Evolutionary conservation across 1,140 invertebrate genomes (phyloP).

Genomic region (Orchestia grillus): DNA sequence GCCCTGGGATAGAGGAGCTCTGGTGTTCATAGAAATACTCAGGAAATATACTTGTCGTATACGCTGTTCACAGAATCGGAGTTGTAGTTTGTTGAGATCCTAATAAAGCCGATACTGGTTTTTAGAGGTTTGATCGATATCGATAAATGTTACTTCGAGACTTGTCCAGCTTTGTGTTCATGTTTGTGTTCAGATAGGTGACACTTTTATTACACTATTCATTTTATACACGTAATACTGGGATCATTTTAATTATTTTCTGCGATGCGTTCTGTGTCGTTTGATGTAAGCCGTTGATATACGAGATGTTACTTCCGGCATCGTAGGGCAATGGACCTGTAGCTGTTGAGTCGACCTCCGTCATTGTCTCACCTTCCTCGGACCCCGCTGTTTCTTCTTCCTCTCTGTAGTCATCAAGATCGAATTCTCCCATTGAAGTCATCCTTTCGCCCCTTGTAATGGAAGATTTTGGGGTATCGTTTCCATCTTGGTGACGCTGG

Average conservation of each 20-base stretch:
- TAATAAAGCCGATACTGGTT: no score
- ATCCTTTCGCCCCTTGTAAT: neutral
- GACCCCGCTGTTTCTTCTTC: neutral
- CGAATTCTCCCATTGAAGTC: neutral
- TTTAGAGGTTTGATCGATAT: neutral
- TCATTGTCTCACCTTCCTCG: neutral
- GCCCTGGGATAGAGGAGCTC: no score
- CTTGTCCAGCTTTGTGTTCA: neutral
- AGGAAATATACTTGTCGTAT: no score
- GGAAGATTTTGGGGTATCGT: neutral
- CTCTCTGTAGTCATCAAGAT: neutral
- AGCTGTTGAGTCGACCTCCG: neutral
- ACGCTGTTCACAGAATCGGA: no score
- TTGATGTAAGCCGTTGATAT: neutral
- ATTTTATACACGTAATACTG: neutral
- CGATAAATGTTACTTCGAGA: neutral
- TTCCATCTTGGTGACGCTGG: neutral
- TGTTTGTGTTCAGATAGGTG: neutral
- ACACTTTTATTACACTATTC: neutral
- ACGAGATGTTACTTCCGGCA: neutral
- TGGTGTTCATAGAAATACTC: no score
- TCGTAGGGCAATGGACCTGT: neutral
- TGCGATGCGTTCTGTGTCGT: neutral
- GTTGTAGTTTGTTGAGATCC: no score
- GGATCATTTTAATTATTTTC: neutral